A percentile compares a stretch with the other conserved stretches of the same genome.
These are phyloP conservation scores for Agrochola lychnidis DNA, from an alignment of 2,888 invertebrate genomes.

Conservation along the genomic window DNA sequence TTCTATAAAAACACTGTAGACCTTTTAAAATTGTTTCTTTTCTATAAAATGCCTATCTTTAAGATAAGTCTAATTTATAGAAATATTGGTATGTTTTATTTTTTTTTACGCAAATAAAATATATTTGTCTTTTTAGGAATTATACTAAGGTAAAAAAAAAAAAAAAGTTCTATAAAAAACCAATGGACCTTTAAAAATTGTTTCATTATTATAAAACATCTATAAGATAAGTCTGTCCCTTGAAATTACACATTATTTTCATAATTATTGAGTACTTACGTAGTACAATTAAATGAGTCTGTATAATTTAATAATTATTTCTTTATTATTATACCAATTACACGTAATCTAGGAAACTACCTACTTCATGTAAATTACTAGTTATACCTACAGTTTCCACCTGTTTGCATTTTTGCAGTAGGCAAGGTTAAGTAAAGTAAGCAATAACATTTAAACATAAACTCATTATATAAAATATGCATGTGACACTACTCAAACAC, in stretches of 20 bases:
- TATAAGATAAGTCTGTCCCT: too few species aligned
- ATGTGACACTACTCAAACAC: not conserved
- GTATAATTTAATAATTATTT: not conserved
- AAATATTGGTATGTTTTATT: too few species aligned
- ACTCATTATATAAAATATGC: not conserved
- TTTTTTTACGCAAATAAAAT: too few species aligned
- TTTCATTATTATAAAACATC: too few species aligned
- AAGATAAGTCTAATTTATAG: too few species aligned
- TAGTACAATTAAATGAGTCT: not conserved
- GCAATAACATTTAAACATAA: not conserved
- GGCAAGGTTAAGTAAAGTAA: not conserved
- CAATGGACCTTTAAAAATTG: too few species aligned
- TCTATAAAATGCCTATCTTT: too few species aligned
- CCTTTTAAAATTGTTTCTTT: too few species aligned
- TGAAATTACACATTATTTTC: not conserved
- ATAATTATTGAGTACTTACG: not conserved
- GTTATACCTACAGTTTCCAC: not conserved
- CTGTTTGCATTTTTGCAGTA: not conserved
- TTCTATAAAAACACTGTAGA: too few species aligned
- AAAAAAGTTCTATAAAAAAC: too few species aligned
- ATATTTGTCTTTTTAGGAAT: too few species aligned
- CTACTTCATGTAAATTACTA: not conserved
- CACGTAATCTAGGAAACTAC: not conserved
- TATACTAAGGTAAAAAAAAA: too few species aligned
- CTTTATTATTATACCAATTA: slow-evolving; percentile 4